A percentile compares a stretch with the other conserved stretches of the same genome.
Conservation (phyloP, 2,113 vertebrate species). For the Prionailurus viverrinus region DNA sequence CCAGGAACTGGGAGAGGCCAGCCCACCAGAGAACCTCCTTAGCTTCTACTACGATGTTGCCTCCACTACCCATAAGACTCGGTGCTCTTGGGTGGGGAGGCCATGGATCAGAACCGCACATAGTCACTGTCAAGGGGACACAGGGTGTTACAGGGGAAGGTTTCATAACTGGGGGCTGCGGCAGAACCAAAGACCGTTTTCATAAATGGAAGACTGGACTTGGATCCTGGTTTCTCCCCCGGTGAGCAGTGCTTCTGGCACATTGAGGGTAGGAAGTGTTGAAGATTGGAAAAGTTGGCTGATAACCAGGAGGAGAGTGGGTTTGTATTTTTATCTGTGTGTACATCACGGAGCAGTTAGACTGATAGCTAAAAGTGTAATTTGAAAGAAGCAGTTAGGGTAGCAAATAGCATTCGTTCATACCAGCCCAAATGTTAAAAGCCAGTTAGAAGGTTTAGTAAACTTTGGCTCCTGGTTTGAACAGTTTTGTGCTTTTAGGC, state of each 20-base stretch:
- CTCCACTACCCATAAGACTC: background rate
- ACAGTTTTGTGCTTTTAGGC: background rate
- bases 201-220: conserved; percentile 57
- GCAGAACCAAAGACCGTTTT: conserved; percentile 18
- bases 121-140: background rate
- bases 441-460: background rate
- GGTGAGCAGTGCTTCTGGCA: conserved; percentile 45
- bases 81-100: background rate
- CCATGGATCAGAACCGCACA: fast-evolving
- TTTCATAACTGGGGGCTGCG: background rate
- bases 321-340: background rate
- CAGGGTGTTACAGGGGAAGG: fast-evolving
- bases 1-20: background rate
- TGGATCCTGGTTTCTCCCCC: conserved; percentile 47
- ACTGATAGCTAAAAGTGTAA: background rate
- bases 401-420: background rate
- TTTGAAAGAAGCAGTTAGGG: background rate
- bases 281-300: background rate
- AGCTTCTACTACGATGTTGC: background rate
- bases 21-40: background rate
- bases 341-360: background rate
- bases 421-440: background rate
- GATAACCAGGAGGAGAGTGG: background rate
- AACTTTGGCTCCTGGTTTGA: background rate
- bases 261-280: background rate